Percentiles rank a stretch among this genome's conserved stretches.
These are phyloP conservation scores for Paedocypris sp. DNA, from an alignment of 2,113 vertebrate species.

Conservation along the genomic window DNA sequence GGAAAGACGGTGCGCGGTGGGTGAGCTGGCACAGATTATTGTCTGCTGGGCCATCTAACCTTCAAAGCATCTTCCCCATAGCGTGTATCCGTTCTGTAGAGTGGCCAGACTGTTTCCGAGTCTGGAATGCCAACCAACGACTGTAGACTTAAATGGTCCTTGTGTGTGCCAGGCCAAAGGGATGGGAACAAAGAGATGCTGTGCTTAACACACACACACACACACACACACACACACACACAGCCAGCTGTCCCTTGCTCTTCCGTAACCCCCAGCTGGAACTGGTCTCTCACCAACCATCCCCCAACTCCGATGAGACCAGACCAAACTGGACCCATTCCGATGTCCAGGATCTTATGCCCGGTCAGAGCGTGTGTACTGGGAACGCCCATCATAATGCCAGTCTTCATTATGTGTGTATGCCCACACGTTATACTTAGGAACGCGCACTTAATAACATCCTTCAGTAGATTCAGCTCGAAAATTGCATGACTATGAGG, in stretches of 20 bases:
- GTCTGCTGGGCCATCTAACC: constrained; percentile 11
- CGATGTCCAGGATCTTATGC: constrained; percentile 7
- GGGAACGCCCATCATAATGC: constrained; percentile 28
- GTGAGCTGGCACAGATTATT: not conserved
- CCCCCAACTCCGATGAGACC: constrained; percentile 30
- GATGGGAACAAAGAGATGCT: constrained; percentile 62
- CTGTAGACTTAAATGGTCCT: constrained; percentile 38
- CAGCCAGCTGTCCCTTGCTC: constrained; percentile 56
- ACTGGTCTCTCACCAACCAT: constrained; percentile 45
- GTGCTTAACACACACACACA: constrained; percentile 40
- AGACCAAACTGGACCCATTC: constrained; percentile 19
- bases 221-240: constrained; percentile 10
- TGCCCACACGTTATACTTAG: too few species aligned
- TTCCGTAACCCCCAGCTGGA: constrained; percentile 35
- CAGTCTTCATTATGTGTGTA: constrained; percentile 14
- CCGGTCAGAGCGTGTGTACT: not conserved
- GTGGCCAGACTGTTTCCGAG: constrained; percentile 10
- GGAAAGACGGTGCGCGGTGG: not conserved
- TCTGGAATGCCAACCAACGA: constrained; percentile 40
- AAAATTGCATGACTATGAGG: too few species aligned
- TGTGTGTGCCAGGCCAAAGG: constrained; percentile 53
- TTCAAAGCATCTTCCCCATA: constrained; percentile 17
- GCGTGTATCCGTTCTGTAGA: not conserved
- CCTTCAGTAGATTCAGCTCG: too few species aligned
- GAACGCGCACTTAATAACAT: too few species aligned